Evolutionary conservation across 2,888 invertebrate genomes (phyloP), one percentile per base, ranked within the genome.

Genomic region (Rhodophaea formosa): DNA sequence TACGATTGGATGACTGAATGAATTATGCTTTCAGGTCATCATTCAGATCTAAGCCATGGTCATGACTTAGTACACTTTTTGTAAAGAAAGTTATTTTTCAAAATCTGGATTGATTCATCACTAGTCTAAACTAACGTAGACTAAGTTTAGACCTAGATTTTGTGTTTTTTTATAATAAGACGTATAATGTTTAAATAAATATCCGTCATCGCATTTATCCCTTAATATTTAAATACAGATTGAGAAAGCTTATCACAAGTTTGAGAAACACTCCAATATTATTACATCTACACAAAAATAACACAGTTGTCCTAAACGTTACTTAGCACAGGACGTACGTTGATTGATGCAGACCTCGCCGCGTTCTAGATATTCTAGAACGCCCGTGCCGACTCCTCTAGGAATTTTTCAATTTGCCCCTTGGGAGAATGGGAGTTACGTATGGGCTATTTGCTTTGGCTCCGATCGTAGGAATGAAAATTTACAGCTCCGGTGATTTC

Each of bases 361-460:
- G 69, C 71, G 72, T 79, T 72, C 72, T 71, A 76, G 74, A 67
- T 71, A 72, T 79, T 72, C 72, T 71, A 75, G 74, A 67, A 62
- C 62, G 62, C 58, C 68, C 62, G 23, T 12, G 69, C 69, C 70
- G 65, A 67, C 69, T 74, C 69, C 70, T 72, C 67, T 59, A 71
- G 78, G 80, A 80, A 82, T 82, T 82, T 82, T 82, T 75, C 81
- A 80, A 82, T 82, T 80, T 80, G 66, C 80, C 74, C 75, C 77
- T 75, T 74, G 72, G 76, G 74, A 72, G 75, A 78, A 73, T 73
- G 72, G 70, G 67, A 73, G 76, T 72, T 72, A 75, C 68, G 73
- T 74, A 75, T 73, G 68, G 67, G 68, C 70, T 73, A 69, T 77
- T 75, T 68, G 71, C 65, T 74, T 60, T 59, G 58, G 55, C 57